A percentile compares a stretch with the other conserved stretches of the same genome.
phyloP scores from a whole-genome alignment of 1,140 invertebrate species.

The Drosophila ananassae region DNA sequence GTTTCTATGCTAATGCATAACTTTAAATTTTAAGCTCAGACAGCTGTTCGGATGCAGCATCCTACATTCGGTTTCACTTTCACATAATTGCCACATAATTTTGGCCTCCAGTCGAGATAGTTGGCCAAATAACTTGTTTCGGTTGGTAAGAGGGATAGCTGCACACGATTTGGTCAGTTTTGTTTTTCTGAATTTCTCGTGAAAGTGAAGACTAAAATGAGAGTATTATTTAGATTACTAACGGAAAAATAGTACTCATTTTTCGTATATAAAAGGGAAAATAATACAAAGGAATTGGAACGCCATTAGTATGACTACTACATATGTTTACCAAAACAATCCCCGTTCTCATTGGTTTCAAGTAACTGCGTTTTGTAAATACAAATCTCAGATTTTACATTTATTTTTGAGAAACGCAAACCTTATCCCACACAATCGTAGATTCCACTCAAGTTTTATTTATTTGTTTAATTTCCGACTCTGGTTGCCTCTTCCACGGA shows the following conservation, averaged over 20 bases:
- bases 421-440: conserved; percentile 1
- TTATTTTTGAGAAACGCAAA: conserved; percentile 10
- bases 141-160: conserved; percentile 21
- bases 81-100: conserved; percentile 75
- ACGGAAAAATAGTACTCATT: too few species aligned
- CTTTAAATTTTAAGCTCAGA: conserved; percentile 42
- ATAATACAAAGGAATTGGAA: too few species aligned
- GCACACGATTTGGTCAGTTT: background rate
- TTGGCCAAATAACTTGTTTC: conserved; percentile 39
- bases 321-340: too few species aligned
- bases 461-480: conserved; percentile 39
- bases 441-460: conserved; percentile 38
- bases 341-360: too few species aligned
- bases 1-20: conserved; percentile 15
- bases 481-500: conserved; percentile 12
- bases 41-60: conserved; percentile 5
- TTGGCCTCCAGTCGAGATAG: conserved; percentile 23
- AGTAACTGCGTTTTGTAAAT: background rate
- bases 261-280: too few species aligned
- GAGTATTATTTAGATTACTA: background rate
- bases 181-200: conserved; percentile 11
- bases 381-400: background rate
- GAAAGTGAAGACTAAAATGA: conserved; percentile 19
- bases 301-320: too few species aligned
- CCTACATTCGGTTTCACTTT: conserved; percentile 63